These are phyloP conservation scores for Harlomillsia oculata DNA, from an alignment of 1,140 invertebrate species.

Conservation along the genomic window DNA sequence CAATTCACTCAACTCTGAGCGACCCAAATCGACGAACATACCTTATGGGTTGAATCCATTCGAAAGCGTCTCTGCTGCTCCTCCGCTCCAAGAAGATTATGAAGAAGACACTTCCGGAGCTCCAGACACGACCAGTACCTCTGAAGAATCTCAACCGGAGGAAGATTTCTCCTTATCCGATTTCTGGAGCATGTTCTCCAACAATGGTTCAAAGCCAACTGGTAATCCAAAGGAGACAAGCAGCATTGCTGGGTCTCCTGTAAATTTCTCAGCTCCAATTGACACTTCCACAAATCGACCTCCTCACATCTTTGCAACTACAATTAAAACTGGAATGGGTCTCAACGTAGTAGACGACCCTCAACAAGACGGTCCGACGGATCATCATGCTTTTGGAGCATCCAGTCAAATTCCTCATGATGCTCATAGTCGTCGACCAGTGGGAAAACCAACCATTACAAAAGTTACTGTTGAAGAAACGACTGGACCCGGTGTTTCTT, in stretches of 20 bases:
- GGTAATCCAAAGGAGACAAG: not conserved
- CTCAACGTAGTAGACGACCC: not conserved
- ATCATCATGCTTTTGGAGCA: not conserved
- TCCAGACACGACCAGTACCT: slow-evolving; percentile 10
- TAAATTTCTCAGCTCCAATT: slow-evolving; percentile 31
- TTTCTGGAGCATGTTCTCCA: slow-evolving; percentile 31
- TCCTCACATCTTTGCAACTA: not conserved
- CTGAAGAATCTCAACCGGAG: slow-evolving; percentile 33
- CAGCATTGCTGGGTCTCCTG: slow-evolving; percentile 5
- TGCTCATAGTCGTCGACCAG: slow-evolving; percentile 11
- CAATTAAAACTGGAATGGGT: not conserved
- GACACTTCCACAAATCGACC: slow-evolving; percentile 8
- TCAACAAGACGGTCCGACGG: not conserved
- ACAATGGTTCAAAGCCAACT: not conserved
- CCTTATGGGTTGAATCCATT: slow-evolving; percentile 1
- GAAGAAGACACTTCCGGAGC: slow-evolving; percentile 19
- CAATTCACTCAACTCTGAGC: not conserved
- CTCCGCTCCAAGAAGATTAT: slow-evolving; percentile 16
- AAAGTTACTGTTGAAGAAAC: slow-evolving; percentile 28
- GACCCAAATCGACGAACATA: not conserved
- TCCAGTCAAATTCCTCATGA: slow-evolving; percentile 6
- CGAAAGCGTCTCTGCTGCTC: not conserved
- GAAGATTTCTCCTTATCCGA: slow-evolving; percentile 26
- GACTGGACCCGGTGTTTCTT: no score
- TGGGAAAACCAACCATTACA: slow-evolving; percentile 32